Evolutionary conservation across 23 tunicate species (phyloP).

Genomic region (Styela plicata): DNA sequence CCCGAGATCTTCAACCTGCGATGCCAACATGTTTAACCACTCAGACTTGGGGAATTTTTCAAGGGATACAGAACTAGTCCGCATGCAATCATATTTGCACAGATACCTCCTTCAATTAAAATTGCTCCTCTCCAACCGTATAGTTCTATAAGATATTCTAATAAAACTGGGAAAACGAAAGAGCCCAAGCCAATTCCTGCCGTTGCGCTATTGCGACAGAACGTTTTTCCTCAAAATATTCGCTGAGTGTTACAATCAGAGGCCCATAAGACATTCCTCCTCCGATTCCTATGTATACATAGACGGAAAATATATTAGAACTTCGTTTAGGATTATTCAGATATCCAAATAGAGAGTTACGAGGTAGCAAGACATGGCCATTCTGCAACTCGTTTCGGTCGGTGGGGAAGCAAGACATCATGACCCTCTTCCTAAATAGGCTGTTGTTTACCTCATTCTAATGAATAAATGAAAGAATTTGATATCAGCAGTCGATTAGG

Average conservation of each 20-base stretch:
- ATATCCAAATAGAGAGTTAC: too few species aligned
- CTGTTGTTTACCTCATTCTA: too few species aligned
- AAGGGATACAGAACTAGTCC: background rate
- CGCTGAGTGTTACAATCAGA: background rate
- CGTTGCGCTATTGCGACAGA: constrained; percentile 28
- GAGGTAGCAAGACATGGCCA: background rate
- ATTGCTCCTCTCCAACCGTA: constrained; percentile 51
- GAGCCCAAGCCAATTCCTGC: constrained; percentile 50
- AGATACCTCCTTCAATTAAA: constrained; percentile 34
- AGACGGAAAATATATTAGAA: background rate
- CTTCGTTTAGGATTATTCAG: background rate
- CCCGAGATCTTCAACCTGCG: too few species aligned
- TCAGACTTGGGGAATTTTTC: too few species aligned
- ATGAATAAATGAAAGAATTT: background rate
- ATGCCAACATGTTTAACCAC: too few species aligned
- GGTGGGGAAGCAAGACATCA: background rate
- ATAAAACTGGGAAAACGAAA: constrained; percentile 34
- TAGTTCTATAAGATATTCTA: constrained; percentile 25
- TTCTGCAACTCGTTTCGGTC: background rate
- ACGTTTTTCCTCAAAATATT: background rate
- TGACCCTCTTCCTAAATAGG: too few species aligned
- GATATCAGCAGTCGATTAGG: background rate
- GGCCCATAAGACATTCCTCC: background rate
- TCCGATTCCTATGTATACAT: background rate
- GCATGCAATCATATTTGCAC: constrained; percentile 10